Base-by-base conservation (phyloP, 2,888 invertebrate genomes). In the Craniophora ligustri region DNA sequence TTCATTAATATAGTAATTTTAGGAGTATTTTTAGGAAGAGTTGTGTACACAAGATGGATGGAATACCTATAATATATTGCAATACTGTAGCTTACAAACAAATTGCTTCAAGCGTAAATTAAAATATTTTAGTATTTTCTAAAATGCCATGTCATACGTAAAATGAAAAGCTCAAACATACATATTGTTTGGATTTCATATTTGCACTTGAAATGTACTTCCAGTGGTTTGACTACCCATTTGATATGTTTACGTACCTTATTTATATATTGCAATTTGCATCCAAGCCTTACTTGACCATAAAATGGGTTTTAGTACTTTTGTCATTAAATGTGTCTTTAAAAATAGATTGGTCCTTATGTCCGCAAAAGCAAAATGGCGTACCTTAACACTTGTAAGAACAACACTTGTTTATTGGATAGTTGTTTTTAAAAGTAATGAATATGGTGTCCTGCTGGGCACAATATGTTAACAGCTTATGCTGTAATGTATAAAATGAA, bases 131-230 rank as follows among this genome's bases (percentile, higher is more conserved):
- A 18, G 8, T 23, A 16, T 8, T 26, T 49, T 28, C 2, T 21
- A 23, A n/a, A 21, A n/a, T n/a, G n/a, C n/a, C n/a, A n/a, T n/a
- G n/a, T n/a, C n/a, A n/a, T n/a, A n/a, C n/a, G 11, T 19, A 44
- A 45, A 50, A 38, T 32, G 21, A 32, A 44, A 60, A 38, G 15
- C 26, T 38, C 10, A 18, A 32, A 18, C 7, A 31, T 7, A 7
- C 16, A n/a, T 57, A 14, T 66, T 59, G 40, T 66, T 66, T 67
- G 67, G 48, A 28, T 60, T 60, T 41, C 13, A 5, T 23, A 32
- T 59, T 59, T 59, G 41, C 50, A 48, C 60, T 59, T 66, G 23
- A 48, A 61, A 49, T 38, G 23, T 39, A 34, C 7, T 49, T n/a
- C 42, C 35, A 67, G 51, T 60, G 31, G 41, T 48, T 34, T 13